These are phyloP conservation scores for Dendrolimus punctatus DNA, from an alignment of 1,140 invertebrate genomes.

Conservation along the genomic window DNA sequence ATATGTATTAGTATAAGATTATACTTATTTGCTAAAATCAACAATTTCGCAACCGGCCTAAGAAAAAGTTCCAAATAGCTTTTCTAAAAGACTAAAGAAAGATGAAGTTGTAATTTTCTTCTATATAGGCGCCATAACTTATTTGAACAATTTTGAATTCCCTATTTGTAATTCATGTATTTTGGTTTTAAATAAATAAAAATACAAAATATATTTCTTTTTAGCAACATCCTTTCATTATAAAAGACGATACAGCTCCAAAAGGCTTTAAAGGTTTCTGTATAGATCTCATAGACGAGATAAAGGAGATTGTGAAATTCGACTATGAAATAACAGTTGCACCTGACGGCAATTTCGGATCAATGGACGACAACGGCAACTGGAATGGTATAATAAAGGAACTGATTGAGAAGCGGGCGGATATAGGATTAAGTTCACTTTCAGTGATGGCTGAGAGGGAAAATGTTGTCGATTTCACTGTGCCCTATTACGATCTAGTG, in stretches of 20 bases:
- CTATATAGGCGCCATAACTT: no score
- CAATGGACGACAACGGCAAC: constrained; percentile 87
- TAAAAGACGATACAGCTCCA: constrained; percentile 76
- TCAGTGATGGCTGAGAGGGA: constrained; percentile 96
- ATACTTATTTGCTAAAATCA: no score
- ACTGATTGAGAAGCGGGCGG: constrained; percentile 90
- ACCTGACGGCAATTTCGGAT: constrained; percentile 86
- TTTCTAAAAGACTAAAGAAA: no score
- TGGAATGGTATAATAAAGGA: constrained; percentile 96
- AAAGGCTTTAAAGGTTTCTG: constrained; percentile 91
- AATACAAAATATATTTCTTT: constrained; percentile 14
- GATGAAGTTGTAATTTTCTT: no score
- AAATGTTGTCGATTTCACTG: constrained; percentile 95
- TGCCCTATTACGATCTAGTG: constrained; percentile 95
- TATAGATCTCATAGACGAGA: constrained; percentile 91
- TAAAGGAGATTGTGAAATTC: constrained; percentile 87
- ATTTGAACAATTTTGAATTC: no score
- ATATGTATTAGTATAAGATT: no score
- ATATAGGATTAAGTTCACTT: constrained; percentile 90
- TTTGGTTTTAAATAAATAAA: no score
- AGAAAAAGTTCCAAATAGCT: no score
- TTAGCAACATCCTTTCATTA: constrained; percentile 92
- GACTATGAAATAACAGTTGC: constrained; percentile 90
- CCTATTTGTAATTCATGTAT: no score
- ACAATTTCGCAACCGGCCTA: no score